These are phyloP conservation scores for Anarhynchus alexandrinus DNA, from an alignment of 2,113 vertebrate species.

Conservation along the genomic window DNA sequence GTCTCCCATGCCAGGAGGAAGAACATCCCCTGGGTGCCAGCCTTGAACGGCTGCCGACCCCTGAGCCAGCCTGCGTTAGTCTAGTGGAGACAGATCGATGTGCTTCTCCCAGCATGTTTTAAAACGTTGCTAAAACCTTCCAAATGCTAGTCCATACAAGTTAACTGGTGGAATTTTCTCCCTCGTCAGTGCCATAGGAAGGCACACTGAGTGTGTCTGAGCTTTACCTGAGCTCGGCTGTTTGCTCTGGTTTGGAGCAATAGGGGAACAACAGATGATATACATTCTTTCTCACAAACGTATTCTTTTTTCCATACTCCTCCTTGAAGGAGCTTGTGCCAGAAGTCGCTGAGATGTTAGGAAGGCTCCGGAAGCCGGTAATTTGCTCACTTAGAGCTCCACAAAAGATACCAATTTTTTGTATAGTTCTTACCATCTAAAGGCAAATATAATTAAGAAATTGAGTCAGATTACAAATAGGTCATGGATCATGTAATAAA, in stretches of 20 bases:
- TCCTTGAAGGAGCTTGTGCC: conserved; percentile 12
- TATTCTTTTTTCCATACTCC: conserved; percentile 20
- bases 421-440: conserved; percentile 31
- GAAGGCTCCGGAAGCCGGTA: conserved; percentile 11
- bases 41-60: not conserved
- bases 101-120: not conserved
- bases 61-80: not conserved
- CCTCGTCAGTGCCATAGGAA: not conserved
- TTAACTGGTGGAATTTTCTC: not conserved
- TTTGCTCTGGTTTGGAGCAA: not conserved
- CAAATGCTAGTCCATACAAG: not conserved
- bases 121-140: not conserved
- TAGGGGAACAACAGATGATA: not conserved
- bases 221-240: not conserved
- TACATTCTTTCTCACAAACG: conserved; percentile 36
- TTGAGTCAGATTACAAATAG: conserved; percentile 18
- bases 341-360: conserved; percentile 18
- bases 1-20: not conserved
- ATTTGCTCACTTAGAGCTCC: conserved; percentile 15
- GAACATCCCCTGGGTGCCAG: not conserved
- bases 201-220: not conserved
- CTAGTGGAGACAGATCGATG: not conserved
- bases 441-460: conserved; percentile 50
- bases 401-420: conserved; percentile 13
- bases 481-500: conserved; percentile 23